Percentiles rank a stretch among this genome's conserved stretches.
Conservation (phyloP, 2,113 vertebrate species). For the Stomatorhinus ivindoensis region DNA sequence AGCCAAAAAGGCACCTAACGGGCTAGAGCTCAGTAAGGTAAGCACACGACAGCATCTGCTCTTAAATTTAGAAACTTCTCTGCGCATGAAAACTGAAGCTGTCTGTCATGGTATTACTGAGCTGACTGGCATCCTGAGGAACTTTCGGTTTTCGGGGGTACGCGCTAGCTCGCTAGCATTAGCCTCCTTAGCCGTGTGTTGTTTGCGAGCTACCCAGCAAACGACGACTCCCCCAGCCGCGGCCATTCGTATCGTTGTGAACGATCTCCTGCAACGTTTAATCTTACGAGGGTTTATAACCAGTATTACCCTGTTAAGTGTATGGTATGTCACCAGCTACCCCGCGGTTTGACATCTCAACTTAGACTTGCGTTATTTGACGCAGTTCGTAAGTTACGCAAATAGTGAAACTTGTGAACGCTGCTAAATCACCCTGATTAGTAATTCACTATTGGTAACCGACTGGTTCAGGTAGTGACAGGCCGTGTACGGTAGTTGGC, state of each 20-base stretch:
- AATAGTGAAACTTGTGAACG: not conserved
- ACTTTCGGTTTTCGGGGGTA: not conserved
- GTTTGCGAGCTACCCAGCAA: not conserved
- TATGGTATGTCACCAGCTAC: not conserved
- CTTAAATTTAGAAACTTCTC: not conserved
- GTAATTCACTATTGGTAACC: not conserved
- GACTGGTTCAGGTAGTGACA: not conserved
- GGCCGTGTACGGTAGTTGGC: not conserved
- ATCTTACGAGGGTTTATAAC: not conserved
- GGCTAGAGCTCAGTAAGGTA: conserved; percentile 59
- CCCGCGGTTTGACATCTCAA: not conserved
- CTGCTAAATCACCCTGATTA: not conserved
- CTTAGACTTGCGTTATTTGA: not conserved
- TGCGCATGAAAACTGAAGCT: not conserved
- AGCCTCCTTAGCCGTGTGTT: not conserved
- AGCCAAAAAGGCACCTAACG: conserved; percentile 40
- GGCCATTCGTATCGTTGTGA: not conserved
- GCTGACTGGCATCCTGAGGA: not conserved
- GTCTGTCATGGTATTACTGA: not conserved
- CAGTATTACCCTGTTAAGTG: not conserved
- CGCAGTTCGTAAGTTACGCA: not conserved
- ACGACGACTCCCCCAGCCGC: not conserved
- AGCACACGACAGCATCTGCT: conserved; percentile 1
- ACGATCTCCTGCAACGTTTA: not conserved
- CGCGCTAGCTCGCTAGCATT: not conserved